Evolutionary conservation across 1,140 invertebrate genomes (phyloP).

Genomic region (Calosoma granatense): DNA sequence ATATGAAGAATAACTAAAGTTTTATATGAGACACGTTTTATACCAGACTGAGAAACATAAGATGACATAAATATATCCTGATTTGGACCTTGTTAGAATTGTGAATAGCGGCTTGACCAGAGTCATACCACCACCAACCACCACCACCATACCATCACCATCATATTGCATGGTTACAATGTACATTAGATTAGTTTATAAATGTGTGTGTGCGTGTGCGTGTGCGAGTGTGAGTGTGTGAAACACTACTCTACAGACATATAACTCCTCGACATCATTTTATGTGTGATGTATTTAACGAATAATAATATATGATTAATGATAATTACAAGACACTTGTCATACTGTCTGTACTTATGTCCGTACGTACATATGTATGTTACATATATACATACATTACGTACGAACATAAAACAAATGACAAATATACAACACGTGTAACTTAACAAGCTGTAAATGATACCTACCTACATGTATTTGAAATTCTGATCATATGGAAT

Average conservation of each 20-base stretch:
- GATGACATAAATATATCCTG: conserved; percentile 16
- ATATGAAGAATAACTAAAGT: conserved; percentile 2
- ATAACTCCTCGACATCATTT: neutral
- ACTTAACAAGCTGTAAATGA: neutral
- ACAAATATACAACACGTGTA: no score
- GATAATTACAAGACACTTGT: neutral
- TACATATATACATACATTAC: no score
- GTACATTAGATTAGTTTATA: conserved; percentile 23
- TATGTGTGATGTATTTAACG: conserved; percentile 3
- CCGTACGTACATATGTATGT: no score
- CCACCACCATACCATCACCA: neutral
- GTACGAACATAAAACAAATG: no score
- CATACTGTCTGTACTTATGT: neutral
- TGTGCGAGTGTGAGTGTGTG: no score
- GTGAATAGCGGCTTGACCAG: conserved; percentile 28
- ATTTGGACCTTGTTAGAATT: conserved; percentile 27
- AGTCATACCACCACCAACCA: conserved; percentile 10
- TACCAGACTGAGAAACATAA: neutral
- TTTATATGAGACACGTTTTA: conserved; percentile 10
- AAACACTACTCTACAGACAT: conserved; percentile 22
- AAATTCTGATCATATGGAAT: neutral
- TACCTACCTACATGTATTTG: neutral
- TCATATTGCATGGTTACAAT: conserved; percentile 5
- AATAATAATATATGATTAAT: neutral
- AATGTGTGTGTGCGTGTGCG: no score